A percentile compares a stretch with the other conserved stretches of the same genome.
These are phyloP conservation scores for Callimorpha dominula DNA, from an alignment of 2,888 invertebrate species.

Conservation along the genomic window DNA sequence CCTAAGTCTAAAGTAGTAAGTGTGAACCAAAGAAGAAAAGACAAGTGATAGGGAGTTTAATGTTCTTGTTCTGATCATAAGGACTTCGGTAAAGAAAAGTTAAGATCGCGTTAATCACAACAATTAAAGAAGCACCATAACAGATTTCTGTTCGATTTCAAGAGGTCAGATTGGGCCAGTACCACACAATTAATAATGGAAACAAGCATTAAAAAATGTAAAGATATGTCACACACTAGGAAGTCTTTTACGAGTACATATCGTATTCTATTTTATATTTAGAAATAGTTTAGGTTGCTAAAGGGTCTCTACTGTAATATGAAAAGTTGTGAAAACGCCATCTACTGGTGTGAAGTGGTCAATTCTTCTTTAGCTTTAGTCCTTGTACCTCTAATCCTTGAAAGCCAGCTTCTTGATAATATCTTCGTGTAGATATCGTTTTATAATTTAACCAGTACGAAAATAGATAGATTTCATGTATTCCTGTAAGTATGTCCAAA, in stretches of 20 bases:
- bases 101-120: neutral
- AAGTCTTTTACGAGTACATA: too few relatives aligned
- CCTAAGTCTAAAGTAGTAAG: too few relatives aligned
- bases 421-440: neutral
- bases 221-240: too few relatives aligned
- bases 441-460: neutral
- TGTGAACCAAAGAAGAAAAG: too few relatives aligned
- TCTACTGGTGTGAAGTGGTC: constrained; percentile 33
- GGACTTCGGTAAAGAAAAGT: neutral
- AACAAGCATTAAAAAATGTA: too few relatives aligned
- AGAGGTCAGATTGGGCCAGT: too few relatives aligned
- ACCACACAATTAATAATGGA: too few relatives aligned
- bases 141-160: too few relatives aligned
- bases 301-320: neutral
- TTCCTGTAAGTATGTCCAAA: too few relatives aligned
- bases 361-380: neutral
- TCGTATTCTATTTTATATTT: neutral
- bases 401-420: neutral
- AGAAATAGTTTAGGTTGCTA: neutral
- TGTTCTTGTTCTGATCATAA: neutral
- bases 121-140: neutral
- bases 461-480: neutral
- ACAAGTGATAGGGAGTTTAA: too few relatives aligned
- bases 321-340: constrained; percentile 27
- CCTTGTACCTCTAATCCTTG: neutral